Conservation (phyloP, 2,797 vertebrate species). For the Pseudocheirus occidentalis region DNA sequence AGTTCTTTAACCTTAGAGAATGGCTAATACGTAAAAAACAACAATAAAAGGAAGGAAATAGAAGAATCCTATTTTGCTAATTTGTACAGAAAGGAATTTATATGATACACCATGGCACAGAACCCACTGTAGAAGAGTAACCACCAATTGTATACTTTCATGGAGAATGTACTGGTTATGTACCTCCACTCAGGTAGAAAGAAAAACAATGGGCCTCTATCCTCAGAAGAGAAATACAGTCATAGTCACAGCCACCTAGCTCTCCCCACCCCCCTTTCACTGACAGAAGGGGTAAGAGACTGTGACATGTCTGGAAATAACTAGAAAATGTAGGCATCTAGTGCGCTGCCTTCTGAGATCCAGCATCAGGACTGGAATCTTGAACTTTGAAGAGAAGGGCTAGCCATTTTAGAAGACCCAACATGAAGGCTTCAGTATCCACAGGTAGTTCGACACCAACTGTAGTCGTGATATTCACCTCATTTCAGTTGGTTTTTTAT, state of each 20-base stretch:
- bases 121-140: background rate
- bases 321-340: background rate
- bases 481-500: background rate
- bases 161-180: background rate
- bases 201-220: background rate
- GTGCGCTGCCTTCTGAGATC: background rate
- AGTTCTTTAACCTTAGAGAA: background rate
- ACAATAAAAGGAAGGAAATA: background rate
- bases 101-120: background rate
- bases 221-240: background rate
- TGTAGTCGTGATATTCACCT: background rate
- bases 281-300: background rate
- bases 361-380: background rate
- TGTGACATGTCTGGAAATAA: background rate
- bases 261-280: no score
- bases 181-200: background rate
- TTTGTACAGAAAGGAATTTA: background rate
- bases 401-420: background rate
- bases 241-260: background rate
- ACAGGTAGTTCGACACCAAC: no score
- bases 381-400: background rate
- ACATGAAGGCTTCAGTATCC: accelerated
- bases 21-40: background rate
- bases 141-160: background rate
- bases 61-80: background rate